Base-by-base conservation (phyloP, 2,888 invertebrate genomes). In the Acronicta leporina region DNA sequence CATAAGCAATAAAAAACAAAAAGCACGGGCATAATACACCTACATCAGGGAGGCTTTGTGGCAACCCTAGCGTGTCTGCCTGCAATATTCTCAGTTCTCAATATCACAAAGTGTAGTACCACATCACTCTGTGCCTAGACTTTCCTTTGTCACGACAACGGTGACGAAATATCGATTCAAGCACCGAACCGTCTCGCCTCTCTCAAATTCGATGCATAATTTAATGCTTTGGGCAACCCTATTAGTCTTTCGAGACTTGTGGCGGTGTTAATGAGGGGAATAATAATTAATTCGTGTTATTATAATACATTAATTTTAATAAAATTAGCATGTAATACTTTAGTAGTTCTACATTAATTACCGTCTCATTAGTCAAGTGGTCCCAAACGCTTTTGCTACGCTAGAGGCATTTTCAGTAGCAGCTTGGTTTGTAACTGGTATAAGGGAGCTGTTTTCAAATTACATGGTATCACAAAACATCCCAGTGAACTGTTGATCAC, bases 131-230 rank as follows among this genome's bases (percentile, higher is more conserved):
- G 15, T 40, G 20, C 56, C 46, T 54, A 69, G 50, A 64, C 33
- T 52, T 48, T 40, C 42, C 51, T 44, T 57, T 42, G 57, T 64
- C 65, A 58, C 70, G 47, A 33, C 48, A 13, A 14, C n/a, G 49
- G 46, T 56, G 75, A 53, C 42, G 50, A 47, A 53, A 61, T 61
- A 74, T 72, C 70, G 72, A 72, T 72, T 61, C 53, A 38, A 13
- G 33, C 47, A 49, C 42, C 46, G 25, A 30, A 42, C 45, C 25
- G 59, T 62, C 56, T 53, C 47, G 42, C 11, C n/a, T 54, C 50
- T 47, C 49, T 48, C 30, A 14, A 59, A 56, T 33, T 62, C 51
- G 33, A 65, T 56, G 71, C 75, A 72, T 70, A 72, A 72, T 72
- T 74, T 74, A 42, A 10, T 50, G 44, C 46, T 69, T 47, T 27